Percentiles rank a stretch among this genome's conserved stretches.
Conservation (phyloP, 2,888 invertebrate genomes). For the Coleophora flavipennella region DNA sequence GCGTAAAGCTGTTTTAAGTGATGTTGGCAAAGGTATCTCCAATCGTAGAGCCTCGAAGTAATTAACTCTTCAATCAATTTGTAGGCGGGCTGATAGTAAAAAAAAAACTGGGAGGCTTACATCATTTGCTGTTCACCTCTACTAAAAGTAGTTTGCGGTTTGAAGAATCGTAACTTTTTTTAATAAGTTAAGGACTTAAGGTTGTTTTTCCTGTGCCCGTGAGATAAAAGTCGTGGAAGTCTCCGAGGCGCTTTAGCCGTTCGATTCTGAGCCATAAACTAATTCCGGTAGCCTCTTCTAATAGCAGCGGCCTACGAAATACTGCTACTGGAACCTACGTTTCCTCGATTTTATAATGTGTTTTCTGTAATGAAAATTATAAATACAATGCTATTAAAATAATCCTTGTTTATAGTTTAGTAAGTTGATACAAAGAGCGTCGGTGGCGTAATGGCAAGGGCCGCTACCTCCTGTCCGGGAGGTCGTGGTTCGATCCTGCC, state of each 20-base stretch:
- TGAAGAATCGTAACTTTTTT: background rate
- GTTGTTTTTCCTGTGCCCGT: slow-evolving; percentile 12
- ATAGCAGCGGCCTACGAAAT: slow-evolving; percentile 50
- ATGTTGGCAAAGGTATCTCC: too few relatives aligned
- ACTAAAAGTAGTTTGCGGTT: background rate
- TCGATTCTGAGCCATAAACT: slow-evolving; percentile 64
- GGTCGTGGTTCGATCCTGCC: too few relatives aligned
- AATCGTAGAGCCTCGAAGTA: too few relatives aligned
- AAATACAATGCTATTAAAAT: too few relatives aligned
- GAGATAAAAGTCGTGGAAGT: slow-evolving; percentile 25
- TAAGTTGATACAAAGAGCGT: too few relatives aligned
- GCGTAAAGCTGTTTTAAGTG: too few relatives aligned
- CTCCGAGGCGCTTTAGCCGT: slow-evolving; percentile 54
- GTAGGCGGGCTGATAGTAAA: slow-evolving; percentile 34
- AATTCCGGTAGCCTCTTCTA: slow-evolving; percentile 65
- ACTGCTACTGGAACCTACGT: slow-evolving; percentile 11
- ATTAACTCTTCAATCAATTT: slow-evolving; percentile 41
- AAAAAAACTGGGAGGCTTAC: background rate
- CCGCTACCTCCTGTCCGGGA: too few relatives aligned
- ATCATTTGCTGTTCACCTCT: background rate
- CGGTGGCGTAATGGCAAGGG: too few relatives aligned
- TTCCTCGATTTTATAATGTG: too few relatives aligned
- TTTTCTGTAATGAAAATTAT: too few relatives aligned
- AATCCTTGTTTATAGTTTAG: too few relatives aligned
- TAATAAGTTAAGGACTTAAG: slow-evolving; percentile 19